Evolutionary conservation across 1,140 invertebrate genomes (phyloP).

Genomic region (Gonioctena quinquepunctata): DNA sequence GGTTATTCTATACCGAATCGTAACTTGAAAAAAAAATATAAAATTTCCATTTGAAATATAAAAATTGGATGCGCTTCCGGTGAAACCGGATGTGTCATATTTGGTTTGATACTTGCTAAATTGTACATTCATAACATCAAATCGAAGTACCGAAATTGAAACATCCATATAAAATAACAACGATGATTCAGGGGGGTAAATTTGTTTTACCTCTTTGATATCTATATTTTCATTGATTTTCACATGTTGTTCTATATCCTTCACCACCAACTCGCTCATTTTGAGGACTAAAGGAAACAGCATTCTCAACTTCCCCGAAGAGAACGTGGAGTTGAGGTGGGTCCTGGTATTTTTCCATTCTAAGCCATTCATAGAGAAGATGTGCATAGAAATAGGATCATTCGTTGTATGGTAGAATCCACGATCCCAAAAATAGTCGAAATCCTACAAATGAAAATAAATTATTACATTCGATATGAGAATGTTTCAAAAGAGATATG

Average conservation of each 20-base stretch:
- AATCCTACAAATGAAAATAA: neutral
- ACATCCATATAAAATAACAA: too few relatives aligned
- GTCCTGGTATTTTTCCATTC: neutral
- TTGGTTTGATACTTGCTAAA: too few relatives aligned
- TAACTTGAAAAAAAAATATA: too few relatives aligned
- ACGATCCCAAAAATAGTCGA: neutral
- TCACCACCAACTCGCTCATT: neutral
- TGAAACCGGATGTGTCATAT: too few relatives aligned
- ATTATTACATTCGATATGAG: too few relatives aligned
- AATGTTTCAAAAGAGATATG: too few relatives aligned
- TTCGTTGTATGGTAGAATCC: neutral
- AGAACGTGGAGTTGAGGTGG: neutral
- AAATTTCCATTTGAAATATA: too few relatives aligned
- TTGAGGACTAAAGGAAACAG: neutral
- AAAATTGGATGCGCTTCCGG: too few relatives aligned
- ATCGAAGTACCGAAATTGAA: too few relatives aligned
- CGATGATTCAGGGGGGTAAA: too few relatives aligned
- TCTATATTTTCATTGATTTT: neutral
- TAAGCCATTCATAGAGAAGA: neutral
- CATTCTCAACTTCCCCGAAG: neutral
- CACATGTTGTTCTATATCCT: neutral
- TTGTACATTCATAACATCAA: too few relatives aligned
- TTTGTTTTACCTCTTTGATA: neutral
- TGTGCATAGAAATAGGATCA: neutral
- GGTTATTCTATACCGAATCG: too few relatives aligned